These are phyloP conservation scores for Meiosimyza decipiens DNA, from an alignment of 2,888 invertebrate species.

Conservation along the genomic window DNA sequence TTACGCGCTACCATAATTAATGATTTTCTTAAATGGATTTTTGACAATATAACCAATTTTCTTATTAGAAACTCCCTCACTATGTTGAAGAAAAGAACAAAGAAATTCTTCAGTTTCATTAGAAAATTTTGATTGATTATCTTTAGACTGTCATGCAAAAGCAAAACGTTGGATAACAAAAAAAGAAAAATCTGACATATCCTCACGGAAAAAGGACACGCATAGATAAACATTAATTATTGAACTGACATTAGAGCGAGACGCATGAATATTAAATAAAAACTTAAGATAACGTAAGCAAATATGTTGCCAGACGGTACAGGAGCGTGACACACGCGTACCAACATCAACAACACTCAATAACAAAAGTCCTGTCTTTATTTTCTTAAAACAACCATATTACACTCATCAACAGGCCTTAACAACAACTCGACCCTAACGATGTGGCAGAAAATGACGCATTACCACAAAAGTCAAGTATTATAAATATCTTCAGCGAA, in stretches of 20 bases:
- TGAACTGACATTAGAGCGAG: constrained; percentile 61
- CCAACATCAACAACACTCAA: constrained; percentile 1
- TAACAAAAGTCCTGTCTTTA: not conserved
- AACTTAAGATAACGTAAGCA: constrained; percentile 1
- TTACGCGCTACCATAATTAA: not conserved
- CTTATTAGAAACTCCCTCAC: not conserved
- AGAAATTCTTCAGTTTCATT: constrained; percentile 14
- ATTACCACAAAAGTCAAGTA: constrained; percentile 32
- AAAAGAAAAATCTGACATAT: constrained; percentile 22
- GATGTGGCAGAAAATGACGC: constrained; percentile 14
- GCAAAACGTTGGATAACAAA: not conserved
- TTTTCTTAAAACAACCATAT: constrained; percentile 10
- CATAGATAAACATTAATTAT: constrained; percentile 58
- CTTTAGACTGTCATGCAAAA: not conserved
- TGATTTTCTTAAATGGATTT: not conserved
- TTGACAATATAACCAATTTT: constrained; percentile 1
- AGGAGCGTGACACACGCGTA: constrained; percentile 18
- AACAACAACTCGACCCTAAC: constrained; percentile 11
- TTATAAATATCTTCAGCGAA: not conserved
- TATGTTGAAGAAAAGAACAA: not conserved
- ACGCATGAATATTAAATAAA: constrained; percentile 57
- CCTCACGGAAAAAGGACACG: constrained; percentile 30
- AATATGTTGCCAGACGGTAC: constrained; percentile 2
- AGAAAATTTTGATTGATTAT: constrained; percentile 33
- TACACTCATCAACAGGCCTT: constrained; percentile 23